Evolutionary conservation across 2,797 vertebrate species (phyloP).

Genomic region (Cottoperca gobio): DNA sequence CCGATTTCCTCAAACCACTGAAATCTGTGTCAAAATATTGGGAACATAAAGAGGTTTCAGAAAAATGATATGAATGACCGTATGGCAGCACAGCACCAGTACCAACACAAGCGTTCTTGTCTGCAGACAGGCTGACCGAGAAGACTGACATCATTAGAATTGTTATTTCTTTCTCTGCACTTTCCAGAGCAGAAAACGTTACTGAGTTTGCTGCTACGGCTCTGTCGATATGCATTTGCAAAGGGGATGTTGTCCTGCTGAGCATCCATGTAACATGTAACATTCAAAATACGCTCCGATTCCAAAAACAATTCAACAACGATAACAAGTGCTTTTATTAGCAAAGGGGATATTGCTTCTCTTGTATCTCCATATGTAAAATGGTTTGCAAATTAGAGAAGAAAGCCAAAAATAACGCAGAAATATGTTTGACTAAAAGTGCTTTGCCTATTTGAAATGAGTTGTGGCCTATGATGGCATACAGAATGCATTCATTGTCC

Average conservation of each 20-base stretch:
- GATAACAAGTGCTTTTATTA: conserved; percentile 4
- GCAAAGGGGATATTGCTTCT: conserved; percentile 25
- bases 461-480: background rate
- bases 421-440: conserved; percentile 7
- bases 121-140: conserved; percentile 48
- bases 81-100: conserved; percentile 44
- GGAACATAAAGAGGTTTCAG: conserved; percentile 78
- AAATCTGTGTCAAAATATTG: conserved; percentile 79
- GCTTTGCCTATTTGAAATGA: conserved; percentile 22
- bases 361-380: conserved; percentile 15
- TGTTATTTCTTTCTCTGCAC: conserved; percentile 47
- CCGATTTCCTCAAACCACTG: conserved; percentile 75
- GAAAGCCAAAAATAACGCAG: conserved; percentile 44
- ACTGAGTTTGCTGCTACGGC: conserved; percentile 31
- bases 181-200: conserved; percentile 52
- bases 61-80: conserved; percentile 79
- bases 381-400: conserved; percentile 34
- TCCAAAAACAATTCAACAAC: conserved; percentile 44
- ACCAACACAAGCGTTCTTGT: conserved; percentile 52
- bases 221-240: conserved; percentile 14
- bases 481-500: conserved; percentile 25
- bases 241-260: conserved; percentile 19
- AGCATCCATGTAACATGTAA: conserved; percentile 3
- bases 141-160: conserved; percentile 66
- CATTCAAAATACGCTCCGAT: conserved; percentile 7